Percentiles rank a stretch among this genome's conserved stretches.
phyloP scores from a whole-genome alignment of 2,888 invertebrate genomes.

The Ceraclea dissimilis region DNA sequence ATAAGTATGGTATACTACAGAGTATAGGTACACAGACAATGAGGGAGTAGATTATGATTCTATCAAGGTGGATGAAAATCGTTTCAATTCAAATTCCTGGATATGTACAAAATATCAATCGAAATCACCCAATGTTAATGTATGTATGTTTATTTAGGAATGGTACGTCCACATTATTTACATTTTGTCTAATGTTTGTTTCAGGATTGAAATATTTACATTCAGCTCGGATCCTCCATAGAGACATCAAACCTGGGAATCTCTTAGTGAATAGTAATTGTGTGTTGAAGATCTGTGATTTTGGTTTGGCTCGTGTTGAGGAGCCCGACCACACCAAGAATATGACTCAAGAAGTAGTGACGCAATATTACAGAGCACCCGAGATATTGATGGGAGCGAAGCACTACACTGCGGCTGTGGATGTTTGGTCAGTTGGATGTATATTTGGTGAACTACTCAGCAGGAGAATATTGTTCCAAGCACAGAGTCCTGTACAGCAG shows the following conservation, averaged over 20 bases:
- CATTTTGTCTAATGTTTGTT: too few species aligned
- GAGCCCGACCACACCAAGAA: constrained; percentile 88
- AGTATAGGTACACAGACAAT: too few species aligned
- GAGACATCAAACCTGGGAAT: constrained; percentile 99
- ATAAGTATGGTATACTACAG: too few species aligned
- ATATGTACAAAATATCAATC: too few species aligned
- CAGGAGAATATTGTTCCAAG: constrained; percentile 94
- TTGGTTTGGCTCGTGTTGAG: constrained; percentile 95
- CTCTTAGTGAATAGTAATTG: constrained; percentile 98
- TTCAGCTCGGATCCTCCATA: constrained; percentile 94
- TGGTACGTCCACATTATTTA: too few species aligned
- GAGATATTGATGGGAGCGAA: constrained; percentile 98
- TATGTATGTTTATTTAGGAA: too few species aligned
- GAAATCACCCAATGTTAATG: too few species aligned
- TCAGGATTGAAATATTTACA: constrained; percentile 96
- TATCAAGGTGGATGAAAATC: too few species aligned
- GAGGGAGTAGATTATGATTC: too few species aligned
- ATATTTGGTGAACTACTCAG: constrained; percentile 97
- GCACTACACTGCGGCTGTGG: constrained; percentile 93
- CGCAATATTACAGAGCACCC: constrained; percentile 98
- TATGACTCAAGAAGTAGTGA: constrained; percentile 99
- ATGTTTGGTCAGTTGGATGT: constrained; percentile 99
- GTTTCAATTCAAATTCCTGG: too few species aligned
- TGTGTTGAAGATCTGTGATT: constrained; percentile 99
- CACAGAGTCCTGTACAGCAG: constrained; percentile 96